Conservation (phyloP, 2,797 vertebrate genomes). For the Neomorphus geoffroyi region DNA sequence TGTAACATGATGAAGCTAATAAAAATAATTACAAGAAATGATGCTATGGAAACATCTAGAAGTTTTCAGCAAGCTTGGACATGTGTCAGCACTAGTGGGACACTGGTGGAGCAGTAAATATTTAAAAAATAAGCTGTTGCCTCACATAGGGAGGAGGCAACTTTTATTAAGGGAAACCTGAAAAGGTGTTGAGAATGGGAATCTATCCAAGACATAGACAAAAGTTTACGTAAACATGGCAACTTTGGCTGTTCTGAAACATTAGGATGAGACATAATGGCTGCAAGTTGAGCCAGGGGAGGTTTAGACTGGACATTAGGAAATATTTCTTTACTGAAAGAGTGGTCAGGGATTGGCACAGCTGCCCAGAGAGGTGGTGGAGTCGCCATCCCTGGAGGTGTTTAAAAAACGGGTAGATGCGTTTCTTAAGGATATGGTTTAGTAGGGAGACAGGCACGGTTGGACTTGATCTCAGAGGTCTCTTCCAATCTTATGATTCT, state of each 20-base stretch:
- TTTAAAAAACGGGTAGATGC: no score
- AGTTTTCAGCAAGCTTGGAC: neutral
- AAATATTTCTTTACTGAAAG: no score
- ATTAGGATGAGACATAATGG: no score
- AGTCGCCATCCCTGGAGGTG: no score
- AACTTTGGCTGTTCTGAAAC: neutral
- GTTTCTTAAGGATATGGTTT: no score
- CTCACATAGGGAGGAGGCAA: neutral
- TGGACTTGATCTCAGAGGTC: no score
- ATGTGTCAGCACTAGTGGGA: neutral
- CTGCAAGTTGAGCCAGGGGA: no score
- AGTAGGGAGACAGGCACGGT: no score
- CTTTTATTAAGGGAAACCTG: neutral
- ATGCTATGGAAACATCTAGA: neutral
- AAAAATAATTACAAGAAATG: neutral
- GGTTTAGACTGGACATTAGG: no score
- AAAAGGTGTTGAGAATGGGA: neutral
- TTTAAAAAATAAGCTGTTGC: neutral
- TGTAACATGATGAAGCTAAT: neutral
- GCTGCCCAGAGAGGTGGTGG: no score
- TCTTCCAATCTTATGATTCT: no score
- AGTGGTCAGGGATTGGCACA: no score
- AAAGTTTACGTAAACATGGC: neutral
- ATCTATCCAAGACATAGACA: neutral
- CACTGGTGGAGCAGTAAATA: neutral